phyloP scores from a whole-genome alignment of 2,797 vertebrate species.

The Sarcoramphus papa region DNA sequence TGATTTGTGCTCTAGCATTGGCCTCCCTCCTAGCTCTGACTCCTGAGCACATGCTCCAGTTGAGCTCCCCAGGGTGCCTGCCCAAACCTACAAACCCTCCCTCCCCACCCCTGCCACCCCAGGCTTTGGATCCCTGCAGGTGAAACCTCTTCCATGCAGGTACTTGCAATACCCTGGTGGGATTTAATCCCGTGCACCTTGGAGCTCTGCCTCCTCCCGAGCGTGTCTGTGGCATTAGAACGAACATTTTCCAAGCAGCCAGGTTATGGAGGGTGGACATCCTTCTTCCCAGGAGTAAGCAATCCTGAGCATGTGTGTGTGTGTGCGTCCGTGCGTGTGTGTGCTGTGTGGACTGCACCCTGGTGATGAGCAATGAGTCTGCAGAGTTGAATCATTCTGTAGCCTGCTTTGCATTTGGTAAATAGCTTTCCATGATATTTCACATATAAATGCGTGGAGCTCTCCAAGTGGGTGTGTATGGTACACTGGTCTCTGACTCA shows the following conservation, averaged over 20 bases:
- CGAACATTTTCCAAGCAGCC: background rate
- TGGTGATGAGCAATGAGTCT: background rate
- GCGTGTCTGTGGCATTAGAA: background rate
- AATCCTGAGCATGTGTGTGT: rapidly evolving
- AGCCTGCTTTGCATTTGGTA: background rate
- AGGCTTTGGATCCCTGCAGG: background rate
- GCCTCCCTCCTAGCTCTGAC: background rate
- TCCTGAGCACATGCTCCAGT: background rate
- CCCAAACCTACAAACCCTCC: background rate
- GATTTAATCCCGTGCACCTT: background rate
- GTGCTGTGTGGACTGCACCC: background rate
- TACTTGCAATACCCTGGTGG: background rate
- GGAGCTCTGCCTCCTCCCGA: background rate
- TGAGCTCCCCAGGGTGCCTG: background rate
- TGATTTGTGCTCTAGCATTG: background rate
- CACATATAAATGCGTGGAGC: background rate
- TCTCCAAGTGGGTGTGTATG: background rate
- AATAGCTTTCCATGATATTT: background rate
- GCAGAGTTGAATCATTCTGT: conserved; percentile 13
- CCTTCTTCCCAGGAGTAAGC: background rate
- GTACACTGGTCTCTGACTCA: background rate
- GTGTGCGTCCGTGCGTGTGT: no score
- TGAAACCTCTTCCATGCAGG: background rate
- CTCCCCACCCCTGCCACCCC: background rate
- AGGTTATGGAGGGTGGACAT: background rate